These are phyloP conservation scores for Danio jaintianensis DNA, from an alignment of 2,797 vertebrate species.

Conservation along the genomic window DNA sequence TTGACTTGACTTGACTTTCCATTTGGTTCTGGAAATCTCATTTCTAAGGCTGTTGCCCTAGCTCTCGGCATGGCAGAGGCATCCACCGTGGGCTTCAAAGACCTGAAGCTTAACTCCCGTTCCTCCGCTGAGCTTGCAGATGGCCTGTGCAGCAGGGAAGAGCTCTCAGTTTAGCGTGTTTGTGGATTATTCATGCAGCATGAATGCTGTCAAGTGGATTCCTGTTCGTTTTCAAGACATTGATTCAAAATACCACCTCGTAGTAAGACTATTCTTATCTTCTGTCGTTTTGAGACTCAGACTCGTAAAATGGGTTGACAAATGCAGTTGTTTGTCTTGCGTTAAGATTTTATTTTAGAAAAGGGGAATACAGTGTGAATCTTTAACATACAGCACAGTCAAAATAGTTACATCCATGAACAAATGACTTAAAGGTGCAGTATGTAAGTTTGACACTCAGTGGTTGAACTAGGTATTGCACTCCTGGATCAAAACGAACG, in stretches of 20 bases:
- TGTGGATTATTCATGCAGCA: slow-evolving; percentile 61
- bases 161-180: slow-evolving; percentile 25
- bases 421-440: too few species aligned
- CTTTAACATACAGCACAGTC: too few species aligned
- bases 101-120: slow-evolving; percentile 6
- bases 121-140: slow-evolving; percentile 42
- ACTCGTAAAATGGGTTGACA: background rate
- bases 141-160: slow-evolving; percentile 29
- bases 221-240: background rate
- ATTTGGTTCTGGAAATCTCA: slow-evolving; percentile 11
- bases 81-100: slow-evolving; percentile 42
- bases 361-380: too few species aligned
- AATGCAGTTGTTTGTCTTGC: background rate
- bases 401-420: too few species aligned
- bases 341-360: too few species aligned
- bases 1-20: too few species aligned
- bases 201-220: slow-evolving; percentile 30
- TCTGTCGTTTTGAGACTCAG: background rate
- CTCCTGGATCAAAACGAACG: too few species aligned
- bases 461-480: too few species aligned
- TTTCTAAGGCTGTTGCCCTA: background rate
- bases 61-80: background rate
- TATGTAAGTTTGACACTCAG: too few species aligned
- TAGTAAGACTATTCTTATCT: background rate
- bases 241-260: background rate